Evolutionary conservation across 2,113 vertebrate species (phyloP), one percentile per base, ranked within the genome.

Genomic region (Planiliza haematocheilus): DNA sequence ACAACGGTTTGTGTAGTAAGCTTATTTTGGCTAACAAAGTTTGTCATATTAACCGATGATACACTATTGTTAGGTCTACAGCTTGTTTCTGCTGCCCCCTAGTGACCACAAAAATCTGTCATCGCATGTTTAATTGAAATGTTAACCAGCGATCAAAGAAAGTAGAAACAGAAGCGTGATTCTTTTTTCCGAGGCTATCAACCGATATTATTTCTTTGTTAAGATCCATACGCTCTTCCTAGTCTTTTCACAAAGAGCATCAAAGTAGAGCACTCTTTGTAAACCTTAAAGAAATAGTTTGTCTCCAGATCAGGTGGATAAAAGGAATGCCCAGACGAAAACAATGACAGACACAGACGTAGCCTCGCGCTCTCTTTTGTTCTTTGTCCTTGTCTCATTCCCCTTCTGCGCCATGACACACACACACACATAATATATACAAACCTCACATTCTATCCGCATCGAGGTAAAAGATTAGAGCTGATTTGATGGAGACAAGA

Each of bases 381-480:
- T 61, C 56, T 60, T 67, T 37, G 14, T 42, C 48, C 2, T 37
- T 52, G 46, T 62, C 24, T 53, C 17, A 45, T 24, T 67, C 13
- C 61, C 56, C 37, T 14, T 57, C 24, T 18, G 7, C 60, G 51
- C 41, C n/a, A n/a, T n/a, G n/a, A 8, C 65, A 56, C 41, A 55
- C 2, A 0, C 45, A 43, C 39, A 42, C 51, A 49, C 14, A 17
- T 37, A 62, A 46, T 9, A 10, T 30, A 48, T 58, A 58, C 46
- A 70, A 60, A 55, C 20, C 56, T 38, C 59, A 66, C 60, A 17
- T 81, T 68, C 42, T 42, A 8, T 61, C 48, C 36, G 74, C 62
- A 73, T n/a, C 8, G 72, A 85, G 61, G 64, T 79, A 62, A 77
- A 78, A 79, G 90, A 87, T 89, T 88, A 88, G 61, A 74, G 53